Percentiles rank a stretch among this genome's conserved stretches.
These are phyloP conservation scores for Amiota mariae DNA, from an alignment of 2,888 invertebrate species.

Conservation along the genomic window DNA sequence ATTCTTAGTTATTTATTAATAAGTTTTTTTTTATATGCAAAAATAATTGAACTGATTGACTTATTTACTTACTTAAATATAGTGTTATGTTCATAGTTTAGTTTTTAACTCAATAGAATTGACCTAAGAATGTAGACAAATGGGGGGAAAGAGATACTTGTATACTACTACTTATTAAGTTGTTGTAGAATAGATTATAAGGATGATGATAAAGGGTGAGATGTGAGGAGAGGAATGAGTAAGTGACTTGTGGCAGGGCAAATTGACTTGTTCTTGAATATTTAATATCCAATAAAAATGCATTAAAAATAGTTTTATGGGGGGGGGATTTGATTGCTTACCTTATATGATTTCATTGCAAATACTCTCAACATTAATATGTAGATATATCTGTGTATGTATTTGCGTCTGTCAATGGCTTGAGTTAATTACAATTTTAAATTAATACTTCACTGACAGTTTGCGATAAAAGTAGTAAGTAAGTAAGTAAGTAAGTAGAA, in stretches of 20 bases:
- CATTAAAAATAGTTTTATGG: not conserved
- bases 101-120: too few species aligned
- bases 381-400: too few species aligned
- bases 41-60: slow-evolving; percentile 49
- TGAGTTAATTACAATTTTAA: slow-evolving; percentile 16
- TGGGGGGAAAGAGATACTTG: too few species aligned
- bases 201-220: too few species aligned
- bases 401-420: not conserved
- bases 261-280: slow-evolving; percentile 12
- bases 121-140: too few species aligned
- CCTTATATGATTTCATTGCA: not conserved
- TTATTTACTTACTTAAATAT: not conserved
- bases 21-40: slow-evolving; percentile 52
- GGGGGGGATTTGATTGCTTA: not conserved
- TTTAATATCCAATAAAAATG: slow-evolving; percentile 1
- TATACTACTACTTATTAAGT: too few species aligned
- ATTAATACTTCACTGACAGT: not conserved
- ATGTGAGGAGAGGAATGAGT: too few species aligned
- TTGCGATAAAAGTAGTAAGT: not conserved
- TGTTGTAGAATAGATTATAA: too few species aligned
- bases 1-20: not conserved
- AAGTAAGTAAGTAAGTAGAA: too few species aligned
- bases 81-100: too few species aligned
- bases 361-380: too few species aligned
- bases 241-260: not conserved